phyloP scores from a whole-genome alignment of 2,888 invertebrate species.

The Zootermopsis nevadensis region DNA sequence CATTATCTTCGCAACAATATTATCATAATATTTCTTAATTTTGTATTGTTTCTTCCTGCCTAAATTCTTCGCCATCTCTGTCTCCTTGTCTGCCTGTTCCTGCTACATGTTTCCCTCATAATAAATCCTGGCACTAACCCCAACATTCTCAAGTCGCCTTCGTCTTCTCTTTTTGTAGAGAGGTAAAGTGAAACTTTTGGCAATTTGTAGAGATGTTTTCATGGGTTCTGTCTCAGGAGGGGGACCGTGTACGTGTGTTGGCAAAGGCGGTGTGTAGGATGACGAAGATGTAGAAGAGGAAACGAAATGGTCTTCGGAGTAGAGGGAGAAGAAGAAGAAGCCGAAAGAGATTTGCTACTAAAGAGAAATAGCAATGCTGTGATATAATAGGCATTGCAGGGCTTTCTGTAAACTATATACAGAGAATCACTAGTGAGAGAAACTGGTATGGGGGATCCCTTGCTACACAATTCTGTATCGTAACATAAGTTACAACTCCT shows the following conservation, averaged over 20 bases:
- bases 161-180: slow-evolving; percentile 49
- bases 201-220: slow-evolving; percentile 60
- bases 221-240: slow-evolving; percentile 53
- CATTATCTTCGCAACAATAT: slow-evolving; percentile 54
- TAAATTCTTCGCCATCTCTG: slow-evolving; percentile 52
- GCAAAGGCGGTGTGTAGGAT: slow-evolving; percentile 26
- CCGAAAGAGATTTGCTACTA: slow-evolving; percentile 42
- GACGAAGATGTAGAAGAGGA: slow-evolving; percentile 35
- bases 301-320: slow-evolving; percentile 24
- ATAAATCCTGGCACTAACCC: slow-evolving; percentile 58
- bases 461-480: neutral
- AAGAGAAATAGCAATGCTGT: slow-evolving; percentile 49
- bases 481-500: slow-evolving; percentile 48
- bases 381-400: slow-evolving; percentile 46
- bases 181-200: slow-evolving; percentile 60
- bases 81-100: neutral
- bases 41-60: slow-evolving; percentile 53
- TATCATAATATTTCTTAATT: slow-evolving; percentile 59
- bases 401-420: slow-evolving; percentile 33
- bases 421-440: neutral
- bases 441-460: neutral
- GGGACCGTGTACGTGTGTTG: slow-evolving; percentile 45
- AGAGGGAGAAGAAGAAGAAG: slow-evolving; percentile 32
- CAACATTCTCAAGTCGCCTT: slow-evolving; percentile 32
- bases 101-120: slow-evolving; percentile 40